Base-by-base conservation (phyloP, 2,888 invertebrate species). In the Strigamia transsilvanica region DNA sequence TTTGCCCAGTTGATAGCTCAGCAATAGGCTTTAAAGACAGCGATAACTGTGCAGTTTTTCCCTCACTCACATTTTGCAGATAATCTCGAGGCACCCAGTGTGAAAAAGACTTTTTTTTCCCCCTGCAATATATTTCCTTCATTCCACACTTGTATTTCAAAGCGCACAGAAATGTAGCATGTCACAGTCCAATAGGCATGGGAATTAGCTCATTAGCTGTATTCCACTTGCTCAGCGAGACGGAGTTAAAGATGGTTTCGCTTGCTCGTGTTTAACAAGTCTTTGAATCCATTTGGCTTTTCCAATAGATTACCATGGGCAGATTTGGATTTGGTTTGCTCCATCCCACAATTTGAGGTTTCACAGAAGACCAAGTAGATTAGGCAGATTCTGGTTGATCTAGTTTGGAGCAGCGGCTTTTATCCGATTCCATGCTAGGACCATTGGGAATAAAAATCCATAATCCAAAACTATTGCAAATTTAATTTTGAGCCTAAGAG, bases 21-120 rank as follows among this genome's bases (percentile, higher is more conserved):
- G 73, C 73, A 73, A 73, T 73, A 32, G 73, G 73, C 73, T 73
- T 73, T 73, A 73, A 73, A 73, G 73, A 73, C 73, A 73, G 73
- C 73, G 73, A 73, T 73, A 73, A 73, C 73, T 27, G 73, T 7
- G 73, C 27, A 73, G 32, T 27, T 73, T 73, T 73, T 73, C 32
- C 27, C 32, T 73, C 73, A 32, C 27, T 32, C 73, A 73, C 73
- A 73, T 73, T 73, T 73, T 73, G 32, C 73, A 73, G 73, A 73
- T 73, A 73, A 73, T 73, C 73, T 73, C 32, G 73, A 27, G 73
- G 73, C 73, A 73, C 73, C 73, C 73, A 73, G 73, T 73, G 73
- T 27, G 73, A 73, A 73, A 27, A 51, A 13, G 12, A 27, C 5
- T 27, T 32, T 73, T 73, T 32, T 27, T 66, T 10, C 61, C 66